phyloP scores from a whole-genome alignment of 2,113 vertebrate species.

The Aramus guarauna region DNA sequence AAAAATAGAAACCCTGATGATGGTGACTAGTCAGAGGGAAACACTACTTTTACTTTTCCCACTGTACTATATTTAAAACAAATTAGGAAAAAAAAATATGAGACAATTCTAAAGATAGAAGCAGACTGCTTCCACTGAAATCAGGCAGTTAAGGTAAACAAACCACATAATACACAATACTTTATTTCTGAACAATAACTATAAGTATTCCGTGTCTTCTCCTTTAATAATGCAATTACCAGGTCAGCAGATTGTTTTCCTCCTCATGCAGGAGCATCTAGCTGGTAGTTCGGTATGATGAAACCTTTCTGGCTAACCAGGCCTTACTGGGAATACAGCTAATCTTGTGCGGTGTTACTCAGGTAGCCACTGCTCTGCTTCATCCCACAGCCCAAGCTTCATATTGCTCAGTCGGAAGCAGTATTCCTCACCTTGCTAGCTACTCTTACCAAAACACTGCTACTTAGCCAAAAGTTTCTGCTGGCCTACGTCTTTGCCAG shows the following conservation, averaged over 20 bases:
- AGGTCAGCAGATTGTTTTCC: neutral
- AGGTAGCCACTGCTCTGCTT: neutral
- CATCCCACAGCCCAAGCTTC: neutral
- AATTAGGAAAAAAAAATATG: fast-evolving
- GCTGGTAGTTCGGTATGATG: neutral
- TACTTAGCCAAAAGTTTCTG: neutral
- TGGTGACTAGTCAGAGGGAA: neutral
- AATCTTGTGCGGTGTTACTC: neutral
- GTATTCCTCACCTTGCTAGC: neutral
- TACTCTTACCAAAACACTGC: neutral
- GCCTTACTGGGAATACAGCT: neutral
- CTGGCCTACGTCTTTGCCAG: neutral
- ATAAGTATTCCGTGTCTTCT: neutral
- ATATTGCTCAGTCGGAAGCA: too few relatives aligned
- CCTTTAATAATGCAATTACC: neutral
- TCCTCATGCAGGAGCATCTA: neutral
- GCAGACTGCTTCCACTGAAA: neutral
- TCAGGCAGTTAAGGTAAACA: neutral
- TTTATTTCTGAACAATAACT: neutral
- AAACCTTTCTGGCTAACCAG: neutral
- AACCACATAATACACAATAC: neutral
- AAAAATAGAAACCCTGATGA: neutral
- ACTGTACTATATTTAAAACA: neutral
- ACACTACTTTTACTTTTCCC: neutral
- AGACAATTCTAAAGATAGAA: neutral